phyloP scores from a whole-genome alignment of 2,113 vertebrate species.

The Podocnemis expansa region DNA sequence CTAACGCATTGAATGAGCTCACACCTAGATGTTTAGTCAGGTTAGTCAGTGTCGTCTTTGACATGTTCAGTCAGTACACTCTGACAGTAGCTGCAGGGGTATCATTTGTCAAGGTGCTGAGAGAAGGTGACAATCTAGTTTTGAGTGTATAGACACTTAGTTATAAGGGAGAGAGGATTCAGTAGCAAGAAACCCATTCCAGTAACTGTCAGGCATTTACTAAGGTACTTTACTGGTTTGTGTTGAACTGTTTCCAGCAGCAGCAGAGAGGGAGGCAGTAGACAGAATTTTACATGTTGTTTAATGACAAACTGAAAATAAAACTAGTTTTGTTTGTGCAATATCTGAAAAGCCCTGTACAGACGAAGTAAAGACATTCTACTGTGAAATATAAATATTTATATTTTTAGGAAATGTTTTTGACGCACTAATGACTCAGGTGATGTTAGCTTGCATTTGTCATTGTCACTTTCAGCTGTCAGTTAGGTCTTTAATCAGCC shows the following conservation, averaged over 20 bases:
- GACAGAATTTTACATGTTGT: constrained; percentile 3
- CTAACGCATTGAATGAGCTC: not conserved
- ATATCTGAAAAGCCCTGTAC: not conserved
- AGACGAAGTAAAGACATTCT: constrained; percentile 48
- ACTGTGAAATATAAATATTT: constrained; percentile 21
- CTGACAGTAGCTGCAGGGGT: rapidly evolving
- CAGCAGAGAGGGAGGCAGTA: not conserved
- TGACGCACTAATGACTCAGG: constrained; percentile 22
- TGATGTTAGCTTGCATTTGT: constrained; percentile 43
- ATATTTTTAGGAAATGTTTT: constrained; percentile 59
- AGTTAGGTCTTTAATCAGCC: constrained; percentile 65
- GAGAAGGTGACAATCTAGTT: not conserved
- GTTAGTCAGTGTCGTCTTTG: not conserved
- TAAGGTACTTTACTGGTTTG: rapidly evolving
- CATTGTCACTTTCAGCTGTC: constrained; percentile 61
- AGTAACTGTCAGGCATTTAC: not conserved
- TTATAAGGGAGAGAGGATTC: not conserved
- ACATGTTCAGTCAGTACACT: not conserved
- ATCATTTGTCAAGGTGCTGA: not conserved
- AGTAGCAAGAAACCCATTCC: not conserved
- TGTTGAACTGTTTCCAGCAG: constrained; percentile 2
- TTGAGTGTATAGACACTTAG: rapidly evolving
- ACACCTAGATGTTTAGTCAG: not conserved
- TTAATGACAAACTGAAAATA: not conserved
- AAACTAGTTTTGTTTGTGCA: not conserved